phyloP scores from a whole-genome alignment of 2,888 invertebrate species.

The Diarsia mendica region DNA sequence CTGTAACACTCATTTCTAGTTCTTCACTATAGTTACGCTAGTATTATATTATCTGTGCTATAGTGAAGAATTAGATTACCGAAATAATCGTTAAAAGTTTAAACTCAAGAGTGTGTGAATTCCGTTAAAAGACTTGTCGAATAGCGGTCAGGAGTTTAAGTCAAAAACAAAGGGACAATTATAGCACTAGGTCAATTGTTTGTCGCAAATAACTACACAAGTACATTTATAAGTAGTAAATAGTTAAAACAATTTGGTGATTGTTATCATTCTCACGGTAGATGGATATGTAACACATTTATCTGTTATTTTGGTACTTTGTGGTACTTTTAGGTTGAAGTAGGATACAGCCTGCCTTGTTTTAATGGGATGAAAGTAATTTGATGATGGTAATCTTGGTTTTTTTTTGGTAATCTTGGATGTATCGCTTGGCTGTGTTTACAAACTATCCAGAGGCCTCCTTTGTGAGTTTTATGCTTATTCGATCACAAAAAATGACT shows the following conservation, averaged over 20 bases:
- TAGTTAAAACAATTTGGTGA: constrained; percentile 55
- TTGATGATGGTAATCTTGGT: constrained; percentile 26
- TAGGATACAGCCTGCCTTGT: constrained; percentile 13
- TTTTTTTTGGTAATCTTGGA: constrained; percentile 16
- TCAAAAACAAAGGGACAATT: constrained; percentile 61
- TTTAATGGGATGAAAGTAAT: constrained; percentile 39
- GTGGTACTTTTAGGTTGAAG: constrained; percentile 25
- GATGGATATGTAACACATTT: constrained; percentile 53
- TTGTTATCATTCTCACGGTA: constrained; percentile 64
- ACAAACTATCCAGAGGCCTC: background rate
- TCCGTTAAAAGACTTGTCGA: constrained; percentile 30
- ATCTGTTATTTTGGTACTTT: constrained; percentile 12
- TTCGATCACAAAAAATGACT: background rate
- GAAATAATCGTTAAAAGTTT: constrained; percentile 48
- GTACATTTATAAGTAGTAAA: constrained; percentile 29
- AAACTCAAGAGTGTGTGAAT: constrained; percentile 52
- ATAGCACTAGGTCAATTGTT: constrained; percentile 55
- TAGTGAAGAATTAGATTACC: constrained; percentile 16
- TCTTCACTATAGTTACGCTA: constrained; percentile 11
- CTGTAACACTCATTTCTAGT: background rate
- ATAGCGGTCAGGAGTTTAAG: constrained; percentile 53
- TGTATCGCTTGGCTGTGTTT: background rate
- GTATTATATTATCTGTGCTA: too few relatives aligned
- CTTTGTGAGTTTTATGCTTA: background rate
- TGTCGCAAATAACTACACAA: constrained; percentile 41